A percentile compares a stretch with the other conserved stretches of the same genome.
These are phyloP conservation scores for Horisme vitalbata DNA, from an alignment of 2,888 invertebrate species.

Conservation along the genomic window DNA sequence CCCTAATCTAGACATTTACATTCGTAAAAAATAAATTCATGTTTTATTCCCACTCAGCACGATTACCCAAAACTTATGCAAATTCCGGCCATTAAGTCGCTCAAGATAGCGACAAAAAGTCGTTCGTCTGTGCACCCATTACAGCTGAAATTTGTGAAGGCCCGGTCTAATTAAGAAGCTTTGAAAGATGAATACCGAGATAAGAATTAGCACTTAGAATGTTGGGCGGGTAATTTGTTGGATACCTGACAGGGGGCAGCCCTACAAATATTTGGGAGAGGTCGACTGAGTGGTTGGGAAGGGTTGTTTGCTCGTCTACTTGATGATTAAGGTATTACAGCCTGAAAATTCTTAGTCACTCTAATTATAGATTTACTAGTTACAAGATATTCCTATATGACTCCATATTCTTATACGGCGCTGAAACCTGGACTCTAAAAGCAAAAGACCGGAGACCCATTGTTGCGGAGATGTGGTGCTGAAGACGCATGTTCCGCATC, in stretches of 20 bases:
- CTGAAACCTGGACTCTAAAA: too few species aligned
- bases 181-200: slow-evolving; percentile 66
- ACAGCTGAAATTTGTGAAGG: slow-evolving; percentile 47
- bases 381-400: too few species aligned
- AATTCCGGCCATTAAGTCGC: slow-evolving; percentile 24
- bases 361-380: too few species aligned
- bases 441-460: too few species aligned
- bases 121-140: slow-evolving; percentile 38
- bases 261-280: slow-evolving; percentile 14
- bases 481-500: too few species aligned
- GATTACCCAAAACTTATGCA: slow-evolving; percentile 23
- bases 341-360: too few species aligned
- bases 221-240: slow-evolving; percentile 17
- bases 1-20: slow-evolving; percentile 12
- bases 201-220: slow-evolving; percentile 60
- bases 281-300: too few species aligned
- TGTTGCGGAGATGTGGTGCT: too few species aligned
- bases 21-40: slow-evolving; percentile 11
- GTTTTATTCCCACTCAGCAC: slow-evolving; percentile 6
- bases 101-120: slow-evolving; percentile 29
- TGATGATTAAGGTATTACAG: too few species aligned
- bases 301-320: too few species aligned
- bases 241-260: slow-evolving; percentile 6
- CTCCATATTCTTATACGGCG: too few species aligned
- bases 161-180: slow-evolving; percentile 70